Evolutionary conservation across 2,113 vertebrate species (phyloP).

Genomic region (Spilogale gracilis): DNA sequence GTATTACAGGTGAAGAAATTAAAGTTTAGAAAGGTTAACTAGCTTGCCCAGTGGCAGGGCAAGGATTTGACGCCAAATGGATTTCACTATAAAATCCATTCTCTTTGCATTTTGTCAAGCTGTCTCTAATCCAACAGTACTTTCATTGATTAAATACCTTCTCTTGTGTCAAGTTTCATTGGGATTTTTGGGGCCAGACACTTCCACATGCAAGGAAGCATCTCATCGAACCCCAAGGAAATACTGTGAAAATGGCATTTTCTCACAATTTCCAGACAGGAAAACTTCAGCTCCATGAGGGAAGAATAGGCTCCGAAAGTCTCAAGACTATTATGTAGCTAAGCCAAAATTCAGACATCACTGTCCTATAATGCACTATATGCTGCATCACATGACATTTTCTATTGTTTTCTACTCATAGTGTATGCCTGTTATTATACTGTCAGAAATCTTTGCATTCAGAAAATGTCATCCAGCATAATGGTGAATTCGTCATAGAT

Average conservation of each 20-base stretch:
- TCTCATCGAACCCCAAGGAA: not conserved
- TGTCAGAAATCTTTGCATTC: not conserved
- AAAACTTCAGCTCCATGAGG: not conserved
- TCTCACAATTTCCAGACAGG: not conserved
- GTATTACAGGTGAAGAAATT: not conserved
- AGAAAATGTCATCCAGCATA: no score
- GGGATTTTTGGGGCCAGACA: not conserved
- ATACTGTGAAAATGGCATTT: not conserved
- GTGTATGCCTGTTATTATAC: no score
- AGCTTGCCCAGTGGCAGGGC: not conserved
- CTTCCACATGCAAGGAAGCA: not conserved
- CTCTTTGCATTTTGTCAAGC: not conserved
- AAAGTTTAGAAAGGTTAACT: not conserved
- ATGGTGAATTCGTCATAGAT: not conserved
- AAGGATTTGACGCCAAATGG: not conserved
- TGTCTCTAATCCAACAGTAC: not conserved
- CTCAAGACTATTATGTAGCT: fast-evolving
- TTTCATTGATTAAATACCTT: not conserved
- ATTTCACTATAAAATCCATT: not conserved
- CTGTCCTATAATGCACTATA: fast-evolving
- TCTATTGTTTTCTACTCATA: fast-evolving
- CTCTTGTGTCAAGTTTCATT: not conserved
- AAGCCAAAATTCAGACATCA: no score
- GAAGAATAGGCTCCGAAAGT: not conserved
- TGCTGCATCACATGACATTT: no score